A percentile compares a stretch with the other conserved stretches of the same genome.
phyloP scores from a whole-genome alignment of 2,113 vertebrate species.

The Prunella fulvescens region DNA sequence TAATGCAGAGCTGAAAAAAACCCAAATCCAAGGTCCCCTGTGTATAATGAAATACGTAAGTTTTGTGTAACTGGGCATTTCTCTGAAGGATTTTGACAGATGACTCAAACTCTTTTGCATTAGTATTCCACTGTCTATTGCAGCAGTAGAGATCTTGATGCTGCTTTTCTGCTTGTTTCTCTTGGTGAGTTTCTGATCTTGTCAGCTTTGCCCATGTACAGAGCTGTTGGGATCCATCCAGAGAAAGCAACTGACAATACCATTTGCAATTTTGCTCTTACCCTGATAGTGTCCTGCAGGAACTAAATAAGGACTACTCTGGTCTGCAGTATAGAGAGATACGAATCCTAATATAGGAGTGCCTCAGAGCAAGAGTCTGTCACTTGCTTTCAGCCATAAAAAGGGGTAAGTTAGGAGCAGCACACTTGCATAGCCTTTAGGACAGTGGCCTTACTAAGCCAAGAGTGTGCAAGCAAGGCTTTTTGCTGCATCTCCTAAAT shows the following conservation, averaged over 20 bases:
- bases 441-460: neutral
- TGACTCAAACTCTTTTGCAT: neutral
- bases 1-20: neutral
- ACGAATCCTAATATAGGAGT: conserved; percentile 62
- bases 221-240: conserved; percentile 8
- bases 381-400: conserved; percentile 5
- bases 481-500: neutral
- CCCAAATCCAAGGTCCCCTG: neutral
- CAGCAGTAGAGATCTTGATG: neutral
- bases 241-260: neutral
- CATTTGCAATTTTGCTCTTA: neutral
- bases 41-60: neutral
- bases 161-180: neutral
- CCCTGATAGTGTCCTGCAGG: neutral
- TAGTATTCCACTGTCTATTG: neutral
- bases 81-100: neutral
- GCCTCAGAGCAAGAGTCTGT: neutral
- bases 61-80: neutral
- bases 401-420: neutral
- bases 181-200: neutral
- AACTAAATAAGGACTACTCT: conserved; percentile 55
- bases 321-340: neutral
- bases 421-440: neutral
- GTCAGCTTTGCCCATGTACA: neutral
- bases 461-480: neutral